These are phyloP conservation scores for Ooceraea biroi DNA, from an alignment of 1,140 invertebrate species.

Conservation along the genomic window DNA sequence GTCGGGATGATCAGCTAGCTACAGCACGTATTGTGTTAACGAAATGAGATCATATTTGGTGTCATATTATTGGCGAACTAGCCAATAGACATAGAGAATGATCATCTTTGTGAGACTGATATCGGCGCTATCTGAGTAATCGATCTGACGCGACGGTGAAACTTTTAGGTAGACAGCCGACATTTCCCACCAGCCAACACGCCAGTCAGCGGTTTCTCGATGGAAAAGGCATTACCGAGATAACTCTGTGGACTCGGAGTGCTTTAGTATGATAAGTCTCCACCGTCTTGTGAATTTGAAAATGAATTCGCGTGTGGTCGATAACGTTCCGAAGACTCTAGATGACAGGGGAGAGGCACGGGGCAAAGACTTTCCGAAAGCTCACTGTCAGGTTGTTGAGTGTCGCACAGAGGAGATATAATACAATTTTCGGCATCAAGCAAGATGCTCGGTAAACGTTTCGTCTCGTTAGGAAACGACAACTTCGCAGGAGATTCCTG, in stretches of 20 bases:
- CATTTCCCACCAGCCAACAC: neutral
- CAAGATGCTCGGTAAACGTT: neutral
- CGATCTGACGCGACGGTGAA: conserved; percentile 36
- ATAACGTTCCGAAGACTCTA: neutral
- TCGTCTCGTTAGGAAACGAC: neutral
- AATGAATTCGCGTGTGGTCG: conserved; percentile 20
- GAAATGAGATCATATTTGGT: too few species aligned
- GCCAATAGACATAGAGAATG: neutral
- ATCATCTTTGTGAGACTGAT: neutral
- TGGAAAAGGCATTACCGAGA: neutral
- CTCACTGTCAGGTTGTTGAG: neutral
- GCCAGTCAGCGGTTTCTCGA: neutral
- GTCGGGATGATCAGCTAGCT: too few species aligned
- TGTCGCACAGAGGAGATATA: neutral
- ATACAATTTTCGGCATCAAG: neutral
- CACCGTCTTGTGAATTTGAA: neutral
- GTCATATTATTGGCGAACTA: neutral
- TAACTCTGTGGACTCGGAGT: neutral
- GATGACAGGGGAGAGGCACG: too few species aligned
- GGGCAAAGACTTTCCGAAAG: neutral
- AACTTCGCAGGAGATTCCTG: neutral
- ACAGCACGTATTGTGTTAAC: neutral
- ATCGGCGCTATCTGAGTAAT: neutral
- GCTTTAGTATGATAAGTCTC: neutral
- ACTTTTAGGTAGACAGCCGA: conserved; percentile 29